Percentiles rank a stretch among this genome's conserved stretches.
These are phyloP conservation scores for Agonopterix arenella DNA, from an alignment of 2,888 invertebrate genomes.

Conservation along the genomic window DNA sequence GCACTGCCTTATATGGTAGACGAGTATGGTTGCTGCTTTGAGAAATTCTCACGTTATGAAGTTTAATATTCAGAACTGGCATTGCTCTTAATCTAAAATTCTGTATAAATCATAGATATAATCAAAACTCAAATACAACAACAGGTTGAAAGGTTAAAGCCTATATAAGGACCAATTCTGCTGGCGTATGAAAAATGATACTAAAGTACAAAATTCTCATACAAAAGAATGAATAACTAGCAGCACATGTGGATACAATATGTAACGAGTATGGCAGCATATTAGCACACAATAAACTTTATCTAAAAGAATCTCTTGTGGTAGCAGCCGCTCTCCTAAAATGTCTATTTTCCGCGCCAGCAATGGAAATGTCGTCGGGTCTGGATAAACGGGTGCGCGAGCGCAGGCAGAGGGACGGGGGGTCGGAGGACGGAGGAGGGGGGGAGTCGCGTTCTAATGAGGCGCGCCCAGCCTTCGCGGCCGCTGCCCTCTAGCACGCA, in stretches of 20 bases:
- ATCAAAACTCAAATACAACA: too few species aligned
- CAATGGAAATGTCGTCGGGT: conserved; percentile 64
- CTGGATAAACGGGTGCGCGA: conserved; percentile 59
- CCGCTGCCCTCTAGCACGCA: conserved; percentile 57
- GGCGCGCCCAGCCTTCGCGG: conserved; percentile 49
- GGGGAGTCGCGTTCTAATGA: conserved; percentile 52
- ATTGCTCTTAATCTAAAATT: background rate
- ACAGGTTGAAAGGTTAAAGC: too few species aligned
- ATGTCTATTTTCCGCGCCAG: conserved; percentile 61
- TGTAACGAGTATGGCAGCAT: conserved; percentile 36
- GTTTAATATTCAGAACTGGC: conserved; percentile 14
- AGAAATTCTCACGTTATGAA: conserved; percentile 30
- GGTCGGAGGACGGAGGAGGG: conserved; percentile 23
- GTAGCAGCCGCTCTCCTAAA: conserved; percentile 52
- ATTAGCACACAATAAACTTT: conserved; percentile 70
- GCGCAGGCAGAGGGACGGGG: conserved; percentile 25
- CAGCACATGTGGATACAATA: conserved; percentile 17
- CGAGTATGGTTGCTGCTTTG: background rate
- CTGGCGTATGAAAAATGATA: background rate
- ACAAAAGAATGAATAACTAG: background rate
- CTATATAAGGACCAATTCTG: too few species aligned
- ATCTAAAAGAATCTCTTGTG: conserved; percentile 47
- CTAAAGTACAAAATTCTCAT: background rate
- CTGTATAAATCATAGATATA: too few species aligned
- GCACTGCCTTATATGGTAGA: conserved; percentile 39